These are phyloP conservation scores for Argyrosomus regius DNA, from an alignment of 2,797 vertebrate genomes.

Conservation along the genomic window DNA sequence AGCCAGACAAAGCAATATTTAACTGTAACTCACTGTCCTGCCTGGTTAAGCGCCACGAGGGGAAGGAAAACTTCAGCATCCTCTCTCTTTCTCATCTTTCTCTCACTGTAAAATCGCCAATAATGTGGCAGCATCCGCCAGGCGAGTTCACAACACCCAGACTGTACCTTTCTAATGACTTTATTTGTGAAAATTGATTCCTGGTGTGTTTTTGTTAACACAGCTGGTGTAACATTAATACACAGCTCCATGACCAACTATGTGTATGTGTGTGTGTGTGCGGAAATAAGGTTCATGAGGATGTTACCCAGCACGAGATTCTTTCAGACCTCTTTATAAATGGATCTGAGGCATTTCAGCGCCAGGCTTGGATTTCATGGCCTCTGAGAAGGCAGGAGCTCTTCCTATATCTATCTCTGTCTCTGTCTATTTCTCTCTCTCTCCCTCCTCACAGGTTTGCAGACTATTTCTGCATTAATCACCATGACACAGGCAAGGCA, in stretches of 20 bases:
- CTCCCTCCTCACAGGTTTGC: conserved; percentile 90
- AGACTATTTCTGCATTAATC: conserved; percentile 99
- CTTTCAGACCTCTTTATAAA: conserved; percentile 71
- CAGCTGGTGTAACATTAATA: conserved; percentile 50
- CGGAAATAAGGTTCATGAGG: conserved; percentile 34
- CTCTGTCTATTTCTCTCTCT: conserved; percentile 58
- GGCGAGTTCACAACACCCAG: conserved; percentile 36
- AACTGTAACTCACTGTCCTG: conserved; percentile 51
- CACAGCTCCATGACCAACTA: conserved; percentile 34
- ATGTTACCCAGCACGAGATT: conserved; percentile 57
- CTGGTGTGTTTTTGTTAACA: conserved; percentile 58
- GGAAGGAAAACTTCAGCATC: conserved; percentile 50
- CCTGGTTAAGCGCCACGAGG: conserved; percentile 30
- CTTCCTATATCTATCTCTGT: conserved; percentile 69
- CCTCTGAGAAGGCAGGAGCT: conserved; percentile 65
- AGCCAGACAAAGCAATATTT: conserved; percentile 64
- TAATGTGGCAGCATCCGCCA: conserved; percentile 48
- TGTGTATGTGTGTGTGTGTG: conserved; percentile 16
- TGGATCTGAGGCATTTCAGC: conserved; percentile 71
- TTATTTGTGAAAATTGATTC: conserved; percentile 72
- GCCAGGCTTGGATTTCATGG: conserved; percentile 77
- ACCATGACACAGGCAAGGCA: conserved; percentile 99
- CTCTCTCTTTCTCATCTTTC: conserved; percentile 58
- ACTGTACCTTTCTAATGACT: conserved; percentile 61
- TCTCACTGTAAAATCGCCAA: conserved; percentile 48